Evolutionary conservation across 2,113 vertebrate species (phyloP), one percentile per base, ranked within the genome.

Genomic region (Bagarius yarrelli): DNA sequence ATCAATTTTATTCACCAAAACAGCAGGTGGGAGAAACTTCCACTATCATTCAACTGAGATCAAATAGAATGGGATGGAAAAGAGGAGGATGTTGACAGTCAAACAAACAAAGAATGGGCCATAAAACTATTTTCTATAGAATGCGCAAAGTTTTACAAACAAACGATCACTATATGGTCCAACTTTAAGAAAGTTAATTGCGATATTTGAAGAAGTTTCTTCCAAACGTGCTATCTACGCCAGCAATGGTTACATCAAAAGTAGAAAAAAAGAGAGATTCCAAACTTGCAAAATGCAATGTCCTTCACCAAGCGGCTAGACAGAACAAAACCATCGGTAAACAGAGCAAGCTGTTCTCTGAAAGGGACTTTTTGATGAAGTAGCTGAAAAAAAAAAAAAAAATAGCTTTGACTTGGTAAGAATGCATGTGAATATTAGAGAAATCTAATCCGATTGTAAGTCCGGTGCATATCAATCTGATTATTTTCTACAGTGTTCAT

Each of bases 241-340:
- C 69, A 71, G 16, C 25, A 71, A 53, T 71, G 52, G 69, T 71
- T 50, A 32, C 70, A 32, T 72, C 21, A 72, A 27, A 72, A 53
- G 16, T 13, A 21, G 18, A 11, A 4, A 21, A 72, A 53, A 71
- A 71, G 18, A 18, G 67, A 21, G 47, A 27, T 72, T 53, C 25
- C 18, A 72, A 21, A 72, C 27, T 12, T 13, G 50, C 50, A 32
- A 53, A 72, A 53, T 32, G 25, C 13, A 72, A 30, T 14, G 70
- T 23, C 70, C 67, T 50, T 70, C 44, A 70, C n/a, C 50, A 47
- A 32, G 70, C 21, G 18, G 25, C 47, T 30, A 53, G 27, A 52
- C 47, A 30, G 25, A 44, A 52, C 25, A 72, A 53, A 72, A 53
- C 2, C 50, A 72, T 72, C 27, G 30, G 27, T 32, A 72, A 53